A percentile compares a stretch with the other conserved stretches of the same genome.
Conservation (phyloP, 1,140 invertebrate genomes). For the Diabrotica virgifera region DNA sequence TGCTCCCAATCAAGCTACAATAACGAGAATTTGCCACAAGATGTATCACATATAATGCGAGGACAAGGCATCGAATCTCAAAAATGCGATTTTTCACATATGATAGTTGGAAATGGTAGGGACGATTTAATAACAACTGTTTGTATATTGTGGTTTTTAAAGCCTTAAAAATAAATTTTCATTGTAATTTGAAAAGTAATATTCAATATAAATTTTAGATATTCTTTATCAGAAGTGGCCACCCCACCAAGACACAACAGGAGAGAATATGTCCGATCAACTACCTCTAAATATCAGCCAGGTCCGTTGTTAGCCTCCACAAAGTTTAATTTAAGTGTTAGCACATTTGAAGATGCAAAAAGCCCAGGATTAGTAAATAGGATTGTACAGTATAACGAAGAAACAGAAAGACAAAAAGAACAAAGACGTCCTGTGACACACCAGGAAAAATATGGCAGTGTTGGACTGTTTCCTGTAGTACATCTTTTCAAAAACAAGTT, state of each 20-base stretch:
- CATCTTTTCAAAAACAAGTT: constrained; percentile 43
- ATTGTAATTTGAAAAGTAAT: neutral
- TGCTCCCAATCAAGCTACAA: too few species aligned
- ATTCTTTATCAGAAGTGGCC: constrained; percentile 34
- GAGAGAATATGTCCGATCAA: constrained; percentile 7
- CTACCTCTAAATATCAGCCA: constrained; percentile 20
- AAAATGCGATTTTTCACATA: too few species aligned
- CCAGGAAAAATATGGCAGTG: constrained; percentile 42
- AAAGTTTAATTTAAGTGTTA: constrained; percentile 37
- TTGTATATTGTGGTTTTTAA: neutral
- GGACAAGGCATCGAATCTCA: too few species aligned
- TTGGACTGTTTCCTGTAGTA: constrained; percentile 43
- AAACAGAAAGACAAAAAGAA: constrained; percentile 30
- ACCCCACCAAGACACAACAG: constrained; percentile 19
- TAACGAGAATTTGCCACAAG: too few species aligned
- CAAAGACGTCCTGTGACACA: constrained; percentile 24
- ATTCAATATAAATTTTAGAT: constrained; percentile 26
- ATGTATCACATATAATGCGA: too few species aligned
- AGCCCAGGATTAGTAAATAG: constrained; percentile 49
- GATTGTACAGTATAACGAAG: constrained; percentile 49
- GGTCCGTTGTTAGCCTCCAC: constrained; percentile 40
- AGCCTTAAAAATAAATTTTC: neutral
- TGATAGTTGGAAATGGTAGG: too few species aligned
- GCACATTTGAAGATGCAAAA: constrained; percentile 48
- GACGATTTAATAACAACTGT: neutral